A percentile compares a stretch with the other conserved stretches of the same genome.
Evolutionary conservation across 1,140 invertebrate genomes (phyloP).

Genomic region (Drosophila biarmipes): DNA sequence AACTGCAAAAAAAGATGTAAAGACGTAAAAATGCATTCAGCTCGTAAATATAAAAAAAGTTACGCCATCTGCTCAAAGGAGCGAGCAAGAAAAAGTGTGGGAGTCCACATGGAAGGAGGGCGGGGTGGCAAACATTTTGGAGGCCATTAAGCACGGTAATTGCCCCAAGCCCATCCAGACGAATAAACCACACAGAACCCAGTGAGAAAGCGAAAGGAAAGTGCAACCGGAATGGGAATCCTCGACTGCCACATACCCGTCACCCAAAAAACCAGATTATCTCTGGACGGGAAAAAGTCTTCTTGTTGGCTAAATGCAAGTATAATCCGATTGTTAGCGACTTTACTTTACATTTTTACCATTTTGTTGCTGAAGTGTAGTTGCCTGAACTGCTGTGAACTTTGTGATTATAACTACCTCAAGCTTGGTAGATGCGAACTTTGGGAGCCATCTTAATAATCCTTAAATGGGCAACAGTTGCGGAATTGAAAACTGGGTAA

Average conservation of each 20-base stretch:
- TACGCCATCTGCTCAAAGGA: conserved; percentile 54
- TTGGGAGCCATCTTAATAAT: not conserved
- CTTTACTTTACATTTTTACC: conserved; percentile 13
- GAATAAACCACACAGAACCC: conserved; percentile 63
- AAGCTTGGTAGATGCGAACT: conserved; percentile 1
- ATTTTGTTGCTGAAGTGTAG: conserved; percentile 12
- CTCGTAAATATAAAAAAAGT: conserved; percentile 52
- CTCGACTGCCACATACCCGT: conserved; percentile 41
- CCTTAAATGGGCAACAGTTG: not conserved
- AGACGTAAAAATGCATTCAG: conserved; percentile 32
- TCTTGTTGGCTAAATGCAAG: conserved; percentile 20
- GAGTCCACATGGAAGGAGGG: too few relatives aligned
- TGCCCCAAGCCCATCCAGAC: conserved; percentile 62
- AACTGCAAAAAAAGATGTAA: conserved; percentile 33
- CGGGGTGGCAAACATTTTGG: conserved; percentile 37
- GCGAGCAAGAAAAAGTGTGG: not conserved
- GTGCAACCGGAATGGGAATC: conserved; percentile 21
- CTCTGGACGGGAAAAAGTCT: conserved; percentile 3
- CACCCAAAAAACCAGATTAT: conserved; percentile 21
- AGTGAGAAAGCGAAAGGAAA: conserved; percentile 6
- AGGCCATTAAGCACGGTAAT: conserved; percentile 63
- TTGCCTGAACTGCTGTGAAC: conserved; percentile 4
- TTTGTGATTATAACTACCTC: conserved; percentile 12
- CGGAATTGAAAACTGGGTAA: not conserved
- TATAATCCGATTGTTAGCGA: conserved; percentile 32